Percentiles rank a stretch among this genome's conserved stretches.
Evolutionary conservation across 2,888 invertebrate genomes (phyloP).

Genomic region (Rotaria socialis): DNA sequence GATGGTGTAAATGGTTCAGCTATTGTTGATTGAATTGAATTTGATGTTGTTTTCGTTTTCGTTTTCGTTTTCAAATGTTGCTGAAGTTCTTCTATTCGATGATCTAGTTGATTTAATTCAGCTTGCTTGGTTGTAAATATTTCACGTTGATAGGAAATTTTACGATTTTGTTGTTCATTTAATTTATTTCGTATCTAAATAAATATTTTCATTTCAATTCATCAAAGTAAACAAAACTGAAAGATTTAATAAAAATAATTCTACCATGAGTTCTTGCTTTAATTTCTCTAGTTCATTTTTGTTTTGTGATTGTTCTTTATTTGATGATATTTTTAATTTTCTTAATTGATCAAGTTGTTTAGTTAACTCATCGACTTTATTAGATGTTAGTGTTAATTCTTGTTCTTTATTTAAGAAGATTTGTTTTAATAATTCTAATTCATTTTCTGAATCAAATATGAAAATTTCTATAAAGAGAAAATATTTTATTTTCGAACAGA

Average conservation of each 20-base stretch:
- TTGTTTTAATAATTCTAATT: conserved; percentile 88
- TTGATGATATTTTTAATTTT: conserved; percentile 61
- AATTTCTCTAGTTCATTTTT: conserved; percentile 77
- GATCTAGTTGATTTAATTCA: conserved; percentile 84
- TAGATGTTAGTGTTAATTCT: conserved; percentile 89
- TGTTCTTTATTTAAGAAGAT: conserved; percentile 95
- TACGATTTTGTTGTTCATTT: conserved; percentile 86
- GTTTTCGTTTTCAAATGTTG: conserved; percentile 81
- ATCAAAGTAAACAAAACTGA: neutral
- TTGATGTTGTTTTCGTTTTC: conserved; percentile 58
- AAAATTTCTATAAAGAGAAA: neutral
- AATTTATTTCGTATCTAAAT: conserved; percentile 85
- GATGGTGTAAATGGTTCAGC: neutral
- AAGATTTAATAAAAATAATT: conserved; percentile 33
- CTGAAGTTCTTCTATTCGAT: conserved; percentile 85
- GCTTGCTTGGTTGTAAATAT: conserved; percentile 80
- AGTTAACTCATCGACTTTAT: conserved; percentile 90
- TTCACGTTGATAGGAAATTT: conserved; percentile 80
- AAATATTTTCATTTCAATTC: neutral
- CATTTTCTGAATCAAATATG: conserved; percentile 61
- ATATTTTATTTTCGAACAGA: conserved; percentile 49
- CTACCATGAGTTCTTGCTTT: conserved; percentile 78
- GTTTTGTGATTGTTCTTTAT: conserved; percentile 58
- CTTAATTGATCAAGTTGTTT: conserved; percentile 83
- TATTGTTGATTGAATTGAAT: too few relatives aligned